phyloP scores from a whole-genome alignment of 2,113 vertebrate genomes.

The Cepphus grylle region DNA sequence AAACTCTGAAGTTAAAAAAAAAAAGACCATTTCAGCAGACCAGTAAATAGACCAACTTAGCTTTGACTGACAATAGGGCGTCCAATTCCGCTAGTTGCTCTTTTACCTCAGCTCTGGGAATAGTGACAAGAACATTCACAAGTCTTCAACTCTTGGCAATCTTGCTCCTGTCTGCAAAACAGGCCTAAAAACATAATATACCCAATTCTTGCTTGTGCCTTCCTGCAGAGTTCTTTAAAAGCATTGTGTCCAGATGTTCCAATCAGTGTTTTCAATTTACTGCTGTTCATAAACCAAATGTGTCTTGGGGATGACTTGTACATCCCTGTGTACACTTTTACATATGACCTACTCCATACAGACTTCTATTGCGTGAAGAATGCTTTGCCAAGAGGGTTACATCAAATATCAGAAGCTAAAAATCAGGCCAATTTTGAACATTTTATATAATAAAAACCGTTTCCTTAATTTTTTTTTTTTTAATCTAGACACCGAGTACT shows the following conservation, averaged over 20 bases:
- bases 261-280: neutral
- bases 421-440: neutral
- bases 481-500: neutral
- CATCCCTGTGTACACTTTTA: neutral
- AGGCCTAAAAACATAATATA: neutral
- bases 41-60: neutral
- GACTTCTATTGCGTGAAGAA: neutral
- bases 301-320: neutral
- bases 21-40: neutral
- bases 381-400: neutral
- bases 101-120: neutral
- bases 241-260: neutral
- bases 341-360: neutral
- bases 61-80: neutral
- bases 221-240: neutral
- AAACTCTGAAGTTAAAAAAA: neutral
- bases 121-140: neutral
- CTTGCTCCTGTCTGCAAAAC: neutral
- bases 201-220: neutral
- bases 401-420: neutral
- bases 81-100: neutral
- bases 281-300: neutral
- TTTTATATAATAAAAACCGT: neutral
- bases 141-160: neutral
- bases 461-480: neutral